Percentiles rank a stretch among this genome's conserved stretches.
These are phyloP conservation scores for Drosophila willistoni DNA, from an alignment of 1,140 invertebrate species.

Conservation along the genomic window DNA sequence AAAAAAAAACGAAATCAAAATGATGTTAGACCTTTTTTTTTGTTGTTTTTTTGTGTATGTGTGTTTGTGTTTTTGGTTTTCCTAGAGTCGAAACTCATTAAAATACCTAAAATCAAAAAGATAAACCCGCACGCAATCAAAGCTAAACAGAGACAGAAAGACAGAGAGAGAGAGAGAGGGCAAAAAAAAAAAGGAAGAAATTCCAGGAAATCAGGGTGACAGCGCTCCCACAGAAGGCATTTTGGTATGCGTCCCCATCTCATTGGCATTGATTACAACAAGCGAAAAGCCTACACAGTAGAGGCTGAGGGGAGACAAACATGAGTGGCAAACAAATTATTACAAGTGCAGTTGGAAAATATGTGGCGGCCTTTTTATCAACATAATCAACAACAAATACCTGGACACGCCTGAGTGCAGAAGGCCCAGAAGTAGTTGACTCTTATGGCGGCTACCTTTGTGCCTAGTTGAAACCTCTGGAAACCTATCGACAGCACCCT, in stretches of 20 bases:
- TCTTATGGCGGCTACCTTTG: slow-evolving; percentile 50
- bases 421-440: slow-evolving; percentile 2
- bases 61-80: slow-evolving; percentile 15
- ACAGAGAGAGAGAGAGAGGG: not conserved
- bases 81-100: slow-evolving; percentile 64
- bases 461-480: slow-evolving; percentile 28
- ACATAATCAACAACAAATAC: slow-evolving; percentile 80
- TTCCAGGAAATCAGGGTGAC: slow-evolving; percentile 69
- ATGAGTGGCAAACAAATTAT: slow-evolving; percentile 80
- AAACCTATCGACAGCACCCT: slow-evolving; percentile 63
- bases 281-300: not conserved
- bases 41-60: not conserved
- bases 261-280: slow-evolving; percentile 72
- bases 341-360: slow-evolving; percentile 77
- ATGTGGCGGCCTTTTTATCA: slow-evolving; percentile 77
- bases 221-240: slow-evolving; percentile 65
- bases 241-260: slow-evolving; percentile 57
- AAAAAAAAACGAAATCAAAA: slow-evolving; percentile 27
- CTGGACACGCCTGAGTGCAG: slow-evolving; percentile 77
- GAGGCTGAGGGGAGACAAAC: slow-evolving; percentile 21
- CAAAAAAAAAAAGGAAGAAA: slow-evolving; percentile 19
- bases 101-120: slow-evolving; percentile 77
- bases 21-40: slow-evolving; percentile 45
- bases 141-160: not conserved
- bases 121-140: slow-evolving; percentile 66